Evolutionary conservation across 2,113 vertebrate genomes (phyloP).

Genomic region (Pangasianodon gigas): DNA sequence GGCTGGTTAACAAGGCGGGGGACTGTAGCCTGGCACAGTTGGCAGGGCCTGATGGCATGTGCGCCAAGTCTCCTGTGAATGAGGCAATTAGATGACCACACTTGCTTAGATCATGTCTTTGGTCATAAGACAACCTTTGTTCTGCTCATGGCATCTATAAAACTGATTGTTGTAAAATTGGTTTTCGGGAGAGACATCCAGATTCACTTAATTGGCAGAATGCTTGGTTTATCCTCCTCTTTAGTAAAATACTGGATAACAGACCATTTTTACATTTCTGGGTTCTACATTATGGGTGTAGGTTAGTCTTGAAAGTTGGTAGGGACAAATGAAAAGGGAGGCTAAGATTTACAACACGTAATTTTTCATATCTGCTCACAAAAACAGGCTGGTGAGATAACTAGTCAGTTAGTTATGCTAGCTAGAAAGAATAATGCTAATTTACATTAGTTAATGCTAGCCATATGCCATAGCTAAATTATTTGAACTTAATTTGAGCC

Average conservation of each 20-base stretch:
- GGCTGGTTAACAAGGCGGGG: constrained; percentile 55
- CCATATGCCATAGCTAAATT: neutral
- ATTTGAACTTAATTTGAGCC: neutral
- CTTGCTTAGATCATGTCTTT: constrained; percentile 56
- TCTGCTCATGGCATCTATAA: neutral
- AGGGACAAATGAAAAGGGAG: neutral
- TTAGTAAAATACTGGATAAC: neutral
- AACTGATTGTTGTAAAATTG: no score
- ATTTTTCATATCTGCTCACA: neutral
- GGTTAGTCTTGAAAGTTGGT: neutral
- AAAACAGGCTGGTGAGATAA: neutral
- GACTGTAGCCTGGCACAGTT: constrained; percentile 62
- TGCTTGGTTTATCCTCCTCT: neutral
- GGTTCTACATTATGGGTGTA: neutral
- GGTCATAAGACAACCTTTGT: constrained; percentile 50
- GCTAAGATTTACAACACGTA: neutral
- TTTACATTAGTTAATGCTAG: neutral
- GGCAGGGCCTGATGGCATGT: constrained; percentile 51
- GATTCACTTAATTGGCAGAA: neutral
- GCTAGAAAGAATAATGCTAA: neutral
- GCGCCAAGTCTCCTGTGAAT: constrained; percentile 64
- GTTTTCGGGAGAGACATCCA: neutral
- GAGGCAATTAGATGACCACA: constrained; percentile 63
- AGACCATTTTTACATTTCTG: neutral
- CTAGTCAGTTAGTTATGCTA: neutral